Conservation (phyloP, 2,113 vertebrate genomes). For the Dunckerocampus dactyliophorus region DNA sequence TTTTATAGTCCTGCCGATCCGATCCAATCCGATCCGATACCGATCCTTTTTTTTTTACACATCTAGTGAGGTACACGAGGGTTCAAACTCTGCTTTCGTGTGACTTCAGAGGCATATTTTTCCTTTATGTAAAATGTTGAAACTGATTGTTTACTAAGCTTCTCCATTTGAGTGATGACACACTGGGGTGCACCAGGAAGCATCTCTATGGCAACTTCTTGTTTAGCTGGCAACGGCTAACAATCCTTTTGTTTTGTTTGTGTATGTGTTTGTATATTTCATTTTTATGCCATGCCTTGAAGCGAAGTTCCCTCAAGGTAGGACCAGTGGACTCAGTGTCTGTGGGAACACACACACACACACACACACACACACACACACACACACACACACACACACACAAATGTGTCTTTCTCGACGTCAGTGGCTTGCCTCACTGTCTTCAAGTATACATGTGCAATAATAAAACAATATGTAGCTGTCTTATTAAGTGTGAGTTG, state of each 20-base stretch:
- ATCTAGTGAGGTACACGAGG: too few relatives aligned
- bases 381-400: constrained; percentile 35
- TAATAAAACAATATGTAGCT: not conserved
- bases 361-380: constrained; percentile 43
- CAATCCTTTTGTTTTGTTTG: constrained; percentile 41
- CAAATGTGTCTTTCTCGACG: constrained; percentile 44
- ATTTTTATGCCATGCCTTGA: constrained; percentile 69
- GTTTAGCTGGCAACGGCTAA: constrained; percentile 61
- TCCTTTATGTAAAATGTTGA: too few relatives aligned
- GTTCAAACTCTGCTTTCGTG: too few relatives aligned
- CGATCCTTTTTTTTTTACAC: too few relatives aligned
- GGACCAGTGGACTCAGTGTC: constrained; percentile 49
- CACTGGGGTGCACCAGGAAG: constrained; percentile 34
- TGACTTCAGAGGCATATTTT: too few relatives aligned
- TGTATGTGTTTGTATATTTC: constrained; percentile 39
- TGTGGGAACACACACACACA: constrained; percentile 53
- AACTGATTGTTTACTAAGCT: constrained; percentile 18
- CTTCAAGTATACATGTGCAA: constrained; percentile 21
- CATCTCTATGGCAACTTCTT: constrained; percentile 48
- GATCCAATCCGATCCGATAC: too few relatives aligned
- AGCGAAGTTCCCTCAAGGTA: constrained; percentile 75
- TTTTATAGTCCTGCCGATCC: too few relatives aligned
- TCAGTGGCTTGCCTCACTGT: constrained; percentile 45
- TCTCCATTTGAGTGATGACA: constrained; percentile 27
- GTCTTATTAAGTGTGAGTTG: too few relatives aligned